Evolutionary conservation across 2,797 vertebrate genomes (phyloP), one percentile per base, ranked within the genome.

Genomic region (Menidia menidia): DNA sequence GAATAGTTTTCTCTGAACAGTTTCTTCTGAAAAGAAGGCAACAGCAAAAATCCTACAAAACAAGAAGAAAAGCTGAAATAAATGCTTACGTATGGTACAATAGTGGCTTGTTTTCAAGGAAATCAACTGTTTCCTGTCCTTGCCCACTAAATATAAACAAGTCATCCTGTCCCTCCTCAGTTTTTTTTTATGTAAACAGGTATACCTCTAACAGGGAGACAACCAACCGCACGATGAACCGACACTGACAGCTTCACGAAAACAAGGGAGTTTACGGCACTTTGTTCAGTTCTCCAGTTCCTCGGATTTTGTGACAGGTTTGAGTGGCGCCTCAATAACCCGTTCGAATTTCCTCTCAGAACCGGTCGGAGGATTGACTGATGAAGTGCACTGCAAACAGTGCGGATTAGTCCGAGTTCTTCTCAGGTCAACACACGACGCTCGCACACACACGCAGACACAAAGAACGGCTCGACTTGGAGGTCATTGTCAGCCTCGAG

Each of bases 401-500:
- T 39, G 63, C 47, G 71, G 57, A 5, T 43, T 25, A 52, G 43
- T 61, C 16, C 14, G 41, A 56, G 64, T 76, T 79, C 48, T 59
- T 73, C 35, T 78, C 45, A 74, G 75, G 73, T 80, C 77, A 81
- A 58, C 78, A 72, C 67, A 75, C 42, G 0, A 43, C 62, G 25
- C 25, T 25, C 25, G 25, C 25, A 60, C 60, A 52, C 54, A 62
- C 25, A 35, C 35, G n/a, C 14, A 18, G 18, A 73, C 51, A 73
- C 51, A 48, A 30, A 73, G 32, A 71, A 6, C 53, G 50, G 59
- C 57, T 64, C 30, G 3, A 64, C 70, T 82, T 68, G 60, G 85
- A 89, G 86, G 86, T 90, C 83, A 73, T 54, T 51, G 56, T 81
- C 62, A 70, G 68, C 87, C 87, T 81, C 0, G 1, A 73, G 83